Evolutionary conservation across 2,797 vertebrate species (phyloP), one percentile per base, ranked within the genome.

Genomic region (Amblyopsis hoosieri): DNA sequence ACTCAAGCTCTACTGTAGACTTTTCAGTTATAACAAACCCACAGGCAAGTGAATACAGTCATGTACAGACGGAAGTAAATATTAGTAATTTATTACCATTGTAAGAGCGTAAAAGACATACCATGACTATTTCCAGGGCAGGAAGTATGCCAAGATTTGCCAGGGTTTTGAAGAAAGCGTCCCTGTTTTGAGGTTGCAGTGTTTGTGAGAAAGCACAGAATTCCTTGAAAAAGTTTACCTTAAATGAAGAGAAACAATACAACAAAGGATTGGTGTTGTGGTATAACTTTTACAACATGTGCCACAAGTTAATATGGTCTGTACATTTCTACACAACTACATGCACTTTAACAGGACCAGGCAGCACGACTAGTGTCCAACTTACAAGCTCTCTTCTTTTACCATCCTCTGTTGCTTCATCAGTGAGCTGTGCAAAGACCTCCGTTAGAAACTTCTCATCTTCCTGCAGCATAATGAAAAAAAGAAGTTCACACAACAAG

Each of bases 151-250:
- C 96, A 66, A 98, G 86, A 76, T 97, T 98, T 58, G 96, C 96
- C 87, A 98, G 91, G 7, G 96, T 97, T 94, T 98, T 98, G 91
- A 97, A 98, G 90, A 98, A 98, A 0, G 95, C 94, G 14, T 97
- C 96, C 79, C 96, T 95, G 90, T 98, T 98, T 84, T 98, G 96
- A 74, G 96, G 96, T 82, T 98, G 96, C 85, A 98, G 85, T 0
- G 96, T 98, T 92, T 98, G 96, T 78, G 96, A 98, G 91, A 98
- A 98, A 3, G 95, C 95, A 85, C 96, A 98, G 80, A 98, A 98
- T 84, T 98, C 96, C 86, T 98, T 98, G 89, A 98, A 96, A 76
- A 98, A 98, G 87, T 97, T 98, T 64, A 98, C 96, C 96, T 98
- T 71, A 17, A 3, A 14, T 47, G 48, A 45, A 72, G 62, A 84